Evolutionary conservation across 2,797 vertebrate genomes (phyloP).

Genomic region (Myotis daubentonii): DNA sequence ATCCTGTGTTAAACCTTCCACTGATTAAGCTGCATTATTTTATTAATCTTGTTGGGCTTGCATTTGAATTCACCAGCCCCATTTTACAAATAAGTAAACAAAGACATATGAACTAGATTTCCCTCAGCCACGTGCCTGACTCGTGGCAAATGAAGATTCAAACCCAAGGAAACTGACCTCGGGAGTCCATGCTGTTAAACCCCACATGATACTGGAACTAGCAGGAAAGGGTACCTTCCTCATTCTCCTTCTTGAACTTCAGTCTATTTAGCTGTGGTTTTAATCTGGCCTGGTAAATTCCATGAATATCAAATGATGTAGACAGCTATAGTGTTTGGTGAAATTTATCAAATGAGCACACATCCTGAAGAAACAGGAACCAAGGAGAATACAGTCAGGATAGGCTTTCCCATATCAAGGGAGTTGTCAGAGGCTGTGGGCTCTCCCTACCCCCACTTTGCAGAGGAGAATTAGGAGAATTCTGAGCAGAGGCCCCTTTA

Average conservation of each 20-base stretch:
- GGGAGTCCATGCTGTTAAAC: not conserved
- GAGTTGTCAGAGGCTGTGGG: not conserved
- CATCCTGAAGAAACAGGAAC: not conserved
- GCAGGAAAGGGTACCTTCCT: not conserved
- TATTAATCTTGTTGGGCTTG: not conserved
- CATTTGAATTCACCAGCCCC: not conserved
- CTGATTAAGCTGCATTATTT: not conserved
- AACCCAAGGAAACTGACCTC: not conserved
- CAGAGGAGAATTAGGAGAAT: not conserved
- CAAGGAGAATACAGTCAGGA: not conserved
- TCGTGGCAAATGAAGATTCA: not conserved
- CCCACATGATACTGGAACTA: not conserved
- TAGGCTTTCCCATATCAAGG: not conserved
- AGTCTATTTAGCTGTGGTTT: not conserved
- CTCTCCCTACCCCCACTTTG: not conserved
- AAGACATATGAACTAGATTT: not conserved
- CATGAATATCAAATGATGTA: not conserved
- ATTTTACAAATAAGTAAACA: slow-evolving; percentile 34
- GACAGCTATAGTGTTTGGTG: not conserved
- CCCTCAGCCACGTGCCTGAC: not conserved
- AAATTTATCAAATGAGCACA: not conserved
- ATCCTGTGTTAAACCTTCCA: not conserved
- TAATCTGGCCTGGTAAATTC: not conserved
- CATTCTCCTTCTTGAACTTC: not conserved
- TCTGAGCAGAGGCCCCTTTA: not conserved